Conservation (phyloP, 2,888 invertebrate genomes). For the Phania funesta region DNA sequence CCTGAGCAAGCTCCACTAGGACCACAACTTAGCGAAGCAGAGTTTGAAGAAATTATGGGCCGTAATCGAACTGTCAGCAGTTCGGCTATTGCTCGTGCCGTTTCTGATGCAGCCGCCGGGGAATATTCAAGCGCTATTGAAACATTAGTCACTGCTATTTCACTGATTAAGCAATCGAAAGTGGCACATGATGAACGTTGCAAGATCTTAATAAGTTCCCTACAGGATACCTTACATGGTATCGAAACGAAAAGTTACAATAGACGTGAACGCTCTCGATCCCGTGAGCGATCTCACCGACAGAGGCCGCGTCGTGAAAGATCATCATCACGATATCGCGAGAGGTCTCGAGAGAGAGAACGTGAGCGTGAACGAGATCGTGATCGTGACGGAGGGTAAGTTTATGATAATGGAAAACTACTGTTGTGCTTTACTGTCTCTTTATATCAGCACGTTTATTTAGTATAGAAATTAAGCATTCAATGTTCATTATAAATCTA, state of each 20-base stretch:
- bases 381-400: conserved; percentile 83
- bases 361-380: conserved; percentile 83
- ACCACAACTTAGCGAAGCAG: conserved; percentile 91
- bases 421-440: background rate
- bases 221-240: conserved; percentile 97
- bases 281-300: conserved; percentile 81
- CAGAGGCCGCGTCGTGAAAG: conserved; percentile 80
- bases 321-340: conserved; percentile 84
- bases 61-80: conserved; percentile 98
- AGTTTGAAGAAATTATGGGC: conserved; percentile 99
- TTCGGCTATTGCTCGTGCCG: conserved; percentile 96
- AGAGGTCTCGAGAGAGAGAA: conserved; percentile 86
- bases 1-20: conserved; percentile 81
- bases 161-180: conserved; percentile 98
- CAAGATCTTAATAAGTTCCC: conserved; percentile 97
- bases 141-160: conserved; percentile 98
- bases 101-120: conserved; percentile 97
- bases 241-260: conserved; percentile 99
- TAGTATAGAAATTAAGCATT: background rate
- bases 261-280: conserved; percentile 83
- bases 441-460: background rate
- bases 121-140: conserved; percentile 99
- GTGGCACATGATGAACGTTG: conserved; percentile 93
- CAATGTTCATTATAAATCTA: background rate
- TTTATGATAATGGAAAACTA: conserved; percentile 64